Evolutionary conservation across 2,797 vertebrate species (phyloP).

Genomic region (Distichodus sexfasciatus): DNA sequence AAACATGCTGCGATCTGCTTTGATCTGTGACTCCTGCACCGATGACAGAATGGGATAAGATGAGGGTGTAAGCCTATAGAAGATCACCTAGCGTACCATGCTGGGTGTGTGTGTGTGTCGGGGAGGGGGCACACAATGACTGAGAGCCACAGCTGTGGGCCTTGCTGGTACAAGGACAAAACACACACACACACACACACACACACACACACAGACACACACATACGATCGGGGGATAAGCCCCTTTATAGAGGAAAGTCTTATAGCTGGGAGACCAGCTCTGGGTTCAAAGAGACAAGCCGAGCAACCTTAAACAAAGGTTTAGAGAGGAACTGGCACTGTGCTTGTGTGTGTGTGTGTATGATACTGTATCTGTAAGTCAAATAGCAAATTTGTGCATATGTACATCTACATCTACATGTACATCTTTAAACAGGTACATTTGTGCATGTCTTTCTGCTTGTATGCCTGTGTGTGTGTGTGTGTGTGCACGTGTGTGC

Average conservation of each 20-base stretch:
- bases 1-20: conserved; percentile 16
- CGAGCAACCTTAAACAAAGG: conserved; percentile 72
- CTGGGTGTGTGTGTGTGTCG: background rate
- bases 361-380: background rate
- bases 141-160: conserved; percentile 22
- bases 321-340: conserved; percentile 58
- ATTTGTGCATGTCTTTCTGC: background rate
- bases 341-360: conserved; percentile 3
- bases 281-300: conserved; percentile 70
- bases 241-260: conserved; percentile 26
- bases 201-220: conserved; percentile 31
- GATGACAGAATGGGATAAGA: conserved; percentile 32
- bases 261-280: conserved; percentile 57
- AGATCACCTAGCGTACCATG: conserved; percentile 6
- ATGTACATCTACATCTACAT: too few species aligned
- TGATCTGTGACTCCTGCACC: conserved; percentile 36
- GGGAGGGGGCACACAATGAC: conserved; percentile 3
- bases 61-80: conserved; percentile 25
- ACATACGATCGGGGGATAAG: conserved; percentile 45
- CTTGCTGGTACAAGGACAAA: conserved; percentile 14
- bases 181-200: conserved; percentile 26
- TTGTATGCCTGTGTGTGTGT: conserved; percentile 11
- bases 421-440: too few species aligned
- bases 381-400: background rate
- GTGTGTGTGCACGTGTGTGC: background rate